Conservation (phyloP, 2,113 vertebrate genomes). For the Prochilodus magdalenae region DNA sequence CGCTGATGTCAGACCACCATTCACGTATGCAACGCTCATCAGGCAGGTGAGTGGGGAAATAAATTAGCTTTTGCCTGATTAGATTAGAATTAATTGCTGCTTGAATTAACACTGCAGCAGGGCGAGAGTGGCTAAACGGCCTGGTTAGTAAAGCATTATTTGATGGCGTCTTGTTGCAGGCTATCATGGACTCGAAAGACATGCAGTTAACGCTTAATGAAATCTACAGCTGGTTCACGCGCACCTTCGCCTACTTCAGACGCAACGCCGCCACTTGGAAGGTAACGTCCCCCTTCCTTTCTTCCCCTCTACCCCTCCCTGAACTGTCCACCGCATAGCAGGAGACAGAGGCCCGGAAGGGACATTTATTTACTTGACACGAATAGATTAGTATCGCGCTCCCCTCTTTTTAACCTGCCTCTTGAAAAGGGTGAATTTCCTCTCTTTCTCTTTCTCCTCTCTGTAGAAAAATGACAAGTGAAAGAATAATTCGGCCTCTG, state of each 20-base stretch:
- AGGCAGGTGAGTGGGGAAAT: slow-evolving; percentile 97
- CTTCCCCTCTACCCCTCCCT: neutral
- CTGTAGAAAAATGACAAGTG: slow-evolving; percentile 90
- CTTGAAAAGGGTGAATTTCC: slow-evolving; percentile 88
- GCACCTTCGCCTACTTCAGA: slow-evolving; percentile 99
- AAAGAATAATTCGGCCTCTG: slow-evolving; percentile 97
- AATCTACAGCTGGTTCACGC: slow-evolving; percentile 99
- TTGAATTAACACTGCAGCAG: slow-evolving; percentile 76
- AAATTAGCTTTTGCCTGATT: slow-evolving; percentile 90
- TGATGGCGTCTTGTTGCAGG: slow-evolving; percentile 97
- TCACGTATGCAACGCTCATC: slow-evolving; percentile 99
- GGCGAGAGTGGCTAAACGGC: slow-evolving; percentile 55
- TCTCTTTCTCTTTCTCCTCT: slow-evolving; percentile 57
- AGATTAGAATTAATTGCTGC: slow-evolving; percentile 92
- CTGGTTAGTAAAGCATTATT: slow-evolving; percentile 88
- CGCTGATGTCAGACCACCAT: slow-evolving; percentile 98
- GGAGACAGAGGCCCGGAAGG: slow-evolving; percentile 56
- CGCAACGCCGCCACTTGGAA: slow-evolving; percentile 99
- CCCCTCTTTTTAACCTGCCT: slow-evolving; percentile 87
- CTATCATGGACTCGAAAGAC: slow-evolving; percentile 98
- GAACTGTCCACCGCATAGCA: slow-evolving; percentile 33
- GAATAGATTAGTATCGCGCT: slow-evolving; percentile 85
- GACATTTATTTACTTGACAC: slow-evolving; percentile 92
- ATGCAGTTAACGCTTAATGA: slow-evolving; percentile 99
- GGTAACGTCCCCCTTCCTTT: slow-evolving; percentile 75